Evolutionary conservation across 2,888 invertebrate species (phyloP).

Genomic region (Carpatolechia fugitivella): DNA sequence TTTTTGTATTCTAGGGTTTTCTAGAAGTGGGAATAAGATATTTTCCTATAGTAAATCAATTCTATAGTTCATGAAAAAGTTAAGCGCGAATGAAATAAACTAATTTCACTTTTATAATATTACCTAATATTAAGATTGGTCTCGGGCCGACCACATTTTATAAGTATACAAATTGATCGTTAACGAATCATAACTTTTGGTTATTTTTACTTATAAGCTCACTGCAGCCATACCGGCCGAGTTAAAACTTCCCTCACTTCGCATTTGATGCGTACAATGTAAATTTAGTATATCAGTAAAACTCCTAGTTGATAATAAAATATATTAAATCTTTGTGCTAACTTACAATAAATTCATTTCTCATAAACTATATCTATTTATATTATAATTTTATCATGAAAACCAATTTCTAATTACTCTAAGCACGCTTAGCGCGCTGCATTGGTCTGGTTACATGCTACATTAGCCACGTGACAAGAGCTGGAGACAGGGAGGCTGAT

Average conservation of each 20-base stretch:
- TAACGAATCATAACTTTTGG: slow-evolving; percentile 5
- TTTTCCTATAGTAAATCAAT: too few species aligned
- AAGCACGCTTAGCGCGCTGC: slow-evolving; percentile 70
- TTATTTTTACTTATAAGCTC: slow-evolving; percentile 46
- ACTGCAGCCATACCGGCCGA: slow-evolving; percentile 53
- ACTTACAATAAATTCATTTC: slow-evolving; percentile 77
- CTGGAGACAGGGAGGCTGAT: neutral
- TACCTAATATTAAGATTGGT: neutral
- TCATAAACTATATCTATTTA: slow-evolving; percentile 72
- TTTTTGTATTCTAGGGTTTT: too few species aligned
- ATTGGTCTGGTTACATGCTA: slow-evolving; percentile 68
- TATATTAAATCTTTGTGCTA: slow-evolving; percentile 80
- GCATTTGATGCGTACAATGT: slow-evolving; percentile 71
- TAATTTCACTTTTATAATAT: neutral
- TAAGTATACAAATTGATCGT: neutral
- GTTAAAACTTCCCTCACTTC: slow-evolving; percentile 46
- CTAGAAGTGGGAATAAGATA: too few species aligned
- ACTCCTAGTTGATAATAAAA: slow-evolving; percentile 77
- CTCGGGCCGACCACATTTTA: slow-evolving; percentile 19
- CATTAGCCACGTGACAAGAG: slow-evolving; percentile 26
- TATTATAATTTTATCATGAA: slow-evolving; percentile 53
- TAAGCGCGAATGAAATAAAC: too few species aligned
- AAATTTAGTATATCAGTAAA: slow-evolving; percentile 76
- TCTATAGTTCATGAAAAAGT: too few species aligned
- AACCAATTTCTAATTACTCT: slow-evolving; percentile 61